Evolutionary conservation across 2,797 vertebrate species (phyloP).

Genomic region (Liasis olivaceus): DNA sequence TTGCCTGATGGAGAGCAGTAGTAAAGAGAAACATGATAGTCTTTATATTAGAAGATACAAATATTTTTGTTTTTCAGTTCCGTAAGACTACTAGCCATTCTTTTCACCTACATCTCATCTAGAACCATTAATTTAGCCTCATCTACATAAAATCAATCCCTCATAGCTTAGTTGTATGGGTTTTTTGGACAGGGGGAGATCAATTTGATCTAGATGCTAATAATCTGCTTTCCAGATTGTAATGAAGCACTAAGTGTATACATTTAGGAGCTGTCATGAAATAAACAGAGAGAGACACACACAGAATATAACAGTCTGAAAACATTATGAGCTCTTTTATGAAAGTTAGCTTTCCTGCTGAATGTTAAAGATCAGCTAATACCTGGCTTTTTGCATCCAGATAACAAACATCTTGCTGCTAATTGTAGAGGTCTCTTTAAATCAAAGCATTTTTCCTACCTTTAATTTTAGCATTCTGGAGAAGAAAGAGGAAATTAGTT

Average conservation of each 20-base stretch:
- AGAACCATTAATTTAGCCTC: not conserved
- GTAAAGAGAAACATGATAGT: no score
- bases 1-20: no score
- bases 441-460: not conserved
- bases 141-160: not conserved
- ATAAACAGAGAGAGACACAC: not conserved
- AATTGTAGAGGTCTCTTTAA: slow-evolving; percentile 56
- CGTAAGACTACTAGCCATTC: not conserved
- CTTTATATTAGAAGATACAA: no score
- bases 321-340: slow-evolving; percentile 2
- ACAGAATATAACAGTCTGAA: not conserved
- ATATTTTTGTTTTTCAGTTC: not conserved
- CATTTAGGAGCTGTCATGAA: not conserved
- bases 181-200: not conserved
- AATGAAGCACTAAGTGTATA: not conserved
- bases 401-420: slow-evolving; percentile 10
- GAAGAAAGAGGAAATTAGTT: not conserved
- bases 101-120: not conserved
- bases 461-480: not conserved
- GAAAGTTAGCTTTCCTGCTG: slow-evolving; percentile 1
- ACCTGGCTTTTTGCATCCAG: slow-evolving; percentile 20
- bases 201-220: not conserved
- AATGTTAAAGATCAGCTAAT: slow-evolving; percentile 18
- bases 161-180: not conserved
- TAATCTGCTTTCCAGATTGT: not conserved